Evolutionary conservation across 2,888 invertebrate species (phyloP).

Genomic region (Eupithecia vulgata): DNA sequence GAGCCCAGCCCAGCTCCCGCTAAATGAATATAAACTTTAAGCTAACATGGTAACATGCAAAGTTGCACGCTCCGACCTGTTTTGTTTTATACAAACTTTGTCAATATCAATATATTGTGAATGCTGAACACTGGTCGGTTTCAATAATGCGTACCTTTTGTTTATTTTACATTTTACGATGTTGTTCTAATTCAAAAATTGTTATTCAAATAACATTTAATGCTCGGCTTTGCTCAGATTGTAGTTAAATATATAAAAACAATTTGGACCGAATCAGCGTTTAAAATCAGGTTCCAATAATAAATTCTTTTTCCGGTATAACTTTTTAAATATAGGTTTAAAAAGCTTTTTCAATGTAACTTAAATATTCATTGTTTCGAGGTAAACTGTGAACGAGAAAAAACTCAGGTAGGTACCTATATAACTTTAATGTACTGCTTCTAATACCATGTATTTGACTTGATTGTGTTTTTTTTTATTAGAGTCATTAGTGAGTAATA

Average conservation of each 20-base stretch:
- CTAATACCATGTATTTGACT: too few species aligned
- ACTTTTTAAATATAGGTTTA: background rate
- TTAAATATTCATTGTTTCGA: background rate
- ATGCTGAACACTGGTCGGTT: slow-evolving; percentile 55
- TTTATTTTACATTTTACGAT: slow-evolving; percentile 21
- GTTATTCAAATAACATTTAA: slow-evolving; percentile 7
- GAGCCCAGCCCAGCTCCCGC: slow-evolving; percentile 40
- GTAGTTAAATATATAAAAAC: slow-evolving; percentile 12
- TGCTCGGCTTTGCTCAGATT: slow-evolving; percentile 4
- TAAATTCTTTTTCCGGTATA: background rate
- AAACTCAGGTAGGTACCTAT: background rate
- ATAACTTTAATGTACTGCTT: too few species aligned
- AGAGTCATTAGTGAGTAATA: too few species aligned
- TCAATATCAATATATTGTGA: slow-evolving; percentile 63
- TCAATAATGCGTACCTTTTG: slow-evolving; percentile 52
- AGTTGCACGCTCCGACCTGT: slow-evolving; percentile 43
- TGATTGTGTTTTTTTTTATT: too few species aligned
- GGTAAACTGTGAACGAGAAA: background rate
- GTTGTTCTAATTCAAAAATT: slow-evolving; percentile 16
- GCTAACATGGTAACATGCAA: slow-evolving; percentile 46
- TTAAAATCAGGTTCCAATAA: background rate
- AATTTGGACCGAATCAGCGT: background rate
- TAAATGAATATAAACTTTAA: slow-evolving; percentile 53
- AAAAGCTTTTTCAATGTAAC: background rate
- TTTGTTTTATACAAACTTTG: slow-evolving; percentile 53